Evolutionary conservation across 2,797 vertebrate genomes (phyloP).

Genomic region (Helarctos malayanus): DNA sequence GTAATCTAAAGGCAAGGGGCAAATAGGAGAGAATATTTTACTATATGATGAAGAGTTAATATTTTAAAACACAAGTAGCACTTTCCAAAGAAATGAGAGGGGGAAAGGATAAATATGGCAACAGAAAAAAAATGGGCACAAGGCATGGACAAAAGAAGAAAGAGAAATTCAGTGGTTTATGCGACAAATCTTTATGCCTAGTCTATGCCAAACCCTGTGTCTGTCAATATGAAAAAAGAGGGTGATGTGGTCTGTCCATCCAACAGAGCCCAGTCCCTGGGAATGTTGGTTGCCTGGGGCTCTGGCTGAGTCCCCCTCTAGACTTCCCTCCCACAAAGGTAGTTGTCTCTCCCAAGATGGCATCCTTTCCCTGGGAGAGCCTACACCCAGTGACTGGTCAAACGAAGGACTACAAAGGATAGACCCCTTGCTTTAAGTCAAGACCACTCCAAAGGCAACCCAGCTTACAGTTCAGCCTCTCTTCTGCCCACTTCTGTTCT

Average conservation of each 20-base stretch:
- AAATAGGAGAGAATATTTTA: conserved; percentile 28
- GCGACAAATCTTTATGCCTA: neutral
- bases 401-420: neutral
- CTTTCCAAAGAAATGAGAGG: conserved; percentile 24
- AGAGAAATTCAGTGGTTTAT: neutral
- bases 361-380: neutral
- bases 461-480: neutral
- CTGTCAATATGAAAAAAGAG: neutral
- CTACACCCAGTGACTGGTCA: neutral
- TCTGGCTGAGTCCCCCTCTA: neutral
- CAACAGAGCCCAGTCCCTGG: neutral
- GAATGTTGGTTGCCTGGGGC: no score
- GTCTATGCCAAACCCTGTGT: neutral
- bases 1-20: conserved; percentile 38
- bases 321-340: neutral
- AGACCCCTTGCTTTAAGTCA: neutral
- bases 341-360: neutral
- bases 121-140: neutral
- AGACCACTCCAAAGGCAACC: neutral
- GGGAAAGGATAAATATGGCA: neutral
- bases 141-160: neutral
- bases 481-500: neutral
- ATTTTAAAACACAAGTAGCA: conserved; percentile 56
- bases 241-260: neutral
- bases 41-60: neutral